phyloP scores from a whole-genome alignment of 2,888 invertebrate genomes.

The Brachynemurus nebulosus region DNA sequence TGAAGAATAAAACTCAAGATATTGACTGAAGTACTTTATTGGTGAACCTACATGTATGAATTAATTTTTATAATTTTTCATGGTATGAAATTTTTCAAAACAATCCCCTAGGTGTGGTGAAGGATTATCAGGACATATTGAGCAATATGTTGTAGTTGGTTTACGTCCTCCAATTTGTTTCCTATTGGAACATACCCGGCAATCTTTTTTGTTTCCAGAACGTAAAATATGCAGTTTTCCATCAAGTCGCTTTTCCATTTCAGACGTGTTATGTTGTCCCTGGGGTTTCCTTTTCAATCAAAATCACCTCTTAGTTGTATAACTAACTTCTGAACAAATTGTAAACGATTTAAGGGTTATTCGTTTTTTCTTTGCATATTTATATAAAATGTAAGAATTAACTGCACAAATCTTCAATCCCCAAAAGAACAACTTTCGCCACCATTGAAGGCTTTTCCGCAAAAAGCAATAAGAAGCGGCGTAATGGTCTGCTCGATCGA shows the following conservation, averaged over 20 bases:
- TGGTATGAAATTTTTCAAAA: not conserved
- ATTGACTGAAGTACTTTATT: not conserved
- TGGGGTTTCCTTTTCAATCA: not conserved
- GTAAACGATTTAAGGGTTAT: not conserved
- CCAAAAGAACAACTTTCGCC: conserved; percentile 21
- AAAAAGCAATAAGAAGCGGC: conserved; percentile 19
- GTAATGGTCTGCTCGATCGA: conserved; percentile 20
- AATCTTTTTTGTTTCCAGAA: not conserved
- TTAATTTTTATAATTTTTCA: not conserved
- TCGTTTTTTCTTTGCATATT: not conserved
- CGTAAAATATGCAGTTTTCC: not conserved
- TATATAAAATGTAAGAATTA: conserved; percentile 18
- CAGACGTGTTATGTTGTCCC: not conserved
- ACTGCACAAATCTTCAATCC: conserved; percentile 17
- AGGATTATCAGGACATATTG: not conserved
- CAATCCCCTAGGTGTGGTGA: not conserved
- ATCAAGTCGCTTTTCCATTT: not conserved
- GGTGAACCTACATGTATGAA: not conserved
- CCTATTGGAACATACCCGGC: not conserved
- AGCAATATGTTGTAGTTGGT: not conserved
- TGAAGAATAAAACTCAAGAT: not conserved
- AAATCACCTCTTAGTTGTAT: not conserved
- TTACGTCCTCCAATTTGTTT: not conserved
- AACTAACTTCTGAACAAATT: not conserved
- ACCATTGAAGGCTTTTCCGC: conserved; percentile 20